phyloP scores from a whole-genome alignment of 2,888 invertebrate genomes.

The Dorcus parallelipipedus region DNA sequence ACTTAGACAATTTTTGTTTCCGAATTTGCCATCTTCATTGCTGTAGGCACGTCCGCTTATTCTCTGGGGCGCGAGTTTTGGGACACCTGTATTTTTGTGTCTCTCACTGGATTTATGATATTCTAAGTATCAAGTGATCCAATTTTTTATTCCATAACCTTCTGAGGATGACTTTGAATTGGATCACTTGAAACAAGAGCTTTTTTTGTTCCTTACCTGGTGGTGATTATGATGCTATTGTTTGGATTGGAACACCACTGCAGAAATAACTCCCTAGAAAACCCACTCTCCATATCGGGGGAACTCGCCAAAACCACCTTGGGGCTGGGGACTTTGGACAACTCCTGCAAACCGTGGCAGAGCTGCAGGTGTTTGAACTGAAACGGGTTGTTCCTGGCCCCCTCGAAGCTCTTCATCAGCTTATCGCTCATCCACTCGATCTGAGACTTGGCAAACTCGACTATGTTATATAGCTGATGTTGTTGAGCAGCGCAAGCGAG shows the following conservation, averaged over 20 bases:
- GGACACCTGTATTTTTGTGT: too few species aligned
- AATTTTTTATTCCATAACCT: too few species aligned
- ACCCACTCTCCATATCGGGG: constrained; percentile 93
- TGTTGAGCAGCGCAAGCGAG: constrained; percentile 88
- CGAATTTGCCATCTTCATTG: too few species aligned
- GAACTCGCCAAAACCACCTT: constrained; percentile 94
- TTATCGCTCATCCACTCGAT: constrained; percentile 99
- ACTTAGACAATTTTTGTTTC: too few species aligned
- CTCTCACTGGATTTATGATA: too few species aligned
- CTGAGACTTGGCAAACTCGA: constrained; percentile 97
- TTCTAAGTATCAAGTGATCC: too few species aligned
- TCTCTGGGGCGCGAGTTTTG: too few species aligned
- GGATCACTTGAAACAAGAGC: too few species aligned
- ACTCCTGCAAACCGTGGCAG: constrained; percentile 88
- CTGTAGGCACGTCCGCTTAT: too few species aligned
- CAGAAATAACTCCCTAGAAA: constrained; percentile 89
- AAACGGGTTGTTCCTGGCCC: constrained; percentile 91
- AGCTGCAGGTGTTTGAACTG: constrained; percentile 91
- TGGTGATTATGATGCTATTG: constrained; percentile 93
- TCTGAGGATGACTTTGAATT: too few species aligned
- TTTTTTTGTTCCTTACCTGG: constrained; percentile 54
- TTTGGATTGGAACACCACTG: constrained; percentile 90
- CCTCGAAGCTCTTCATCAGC: constrained; percentile 87
- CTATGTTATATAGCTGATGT: constrained; percentile 97
- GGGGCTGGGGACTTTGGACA: constrained; percentile 82